Evolutionary conservation across 2,797 vertebrate genomes (phyloP).

Genomic region (Argentina silus): DNA sequence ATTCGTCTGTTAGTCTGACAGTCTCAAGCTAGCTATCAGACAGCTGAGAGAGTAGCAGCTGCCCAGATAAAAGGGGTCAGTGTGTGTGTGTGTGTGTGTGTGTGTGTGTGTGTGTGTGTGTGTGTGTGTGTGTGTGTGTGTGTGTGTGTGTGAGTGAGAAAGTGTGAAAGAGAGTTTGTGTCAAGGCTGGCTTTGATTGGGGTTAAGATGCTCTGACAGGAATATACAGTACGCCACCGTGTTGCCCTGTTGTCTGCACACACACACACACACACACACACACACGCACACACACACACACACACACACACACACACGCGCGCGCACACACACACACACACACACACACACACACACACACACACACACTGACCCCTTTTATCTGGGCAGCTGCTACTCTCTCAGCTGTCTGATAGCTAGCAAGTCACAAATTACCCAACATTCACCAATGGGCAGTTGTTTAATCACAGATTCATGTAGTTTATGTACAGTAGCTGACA

Average conservation of each 20-base stretch:
- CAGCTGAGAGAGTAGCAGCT: slow-evolving; percentile 1
- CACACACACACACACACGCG: too few relatives aligned
- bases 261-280: not conserved
- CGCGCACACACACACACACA: too few relatives aligned
- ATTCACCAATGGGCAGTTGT: not conserved
- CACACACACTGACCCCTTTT: not conserved
- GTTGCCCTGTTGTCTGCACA: not conserved
- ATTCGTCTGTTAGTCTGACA: too few relatives aligned
- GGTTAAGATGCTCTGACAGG: not conserved
- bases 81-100: not conserved
- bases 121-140: not conserved
- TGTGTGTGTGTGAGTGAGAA: not conserved
- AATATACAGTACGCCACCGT: not conserved
- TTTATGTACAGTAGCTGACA: not conserved
- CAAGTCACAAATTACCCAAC: not conserved
- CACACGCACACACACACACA: not conserved
- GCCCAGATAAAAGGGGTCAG: not conserved
- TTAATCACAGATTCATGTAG: not conserved
- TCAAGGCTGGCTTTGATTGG: not conserved
- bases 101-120: not conserved
- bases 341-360: not conserved
- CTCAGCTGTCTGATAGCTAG: not conserved
- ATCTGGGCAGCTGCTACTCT: slow-evolving; percentile 5
- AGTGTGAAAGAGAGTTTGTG: not conserved
- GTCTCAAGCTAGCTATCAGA: not conserved